Evolutionary conservation across 2,797 vertebrate genomes (phyloP), one percentile per base, ranked within the genome.

Genomic region (Falco peregrinus): DNA sequence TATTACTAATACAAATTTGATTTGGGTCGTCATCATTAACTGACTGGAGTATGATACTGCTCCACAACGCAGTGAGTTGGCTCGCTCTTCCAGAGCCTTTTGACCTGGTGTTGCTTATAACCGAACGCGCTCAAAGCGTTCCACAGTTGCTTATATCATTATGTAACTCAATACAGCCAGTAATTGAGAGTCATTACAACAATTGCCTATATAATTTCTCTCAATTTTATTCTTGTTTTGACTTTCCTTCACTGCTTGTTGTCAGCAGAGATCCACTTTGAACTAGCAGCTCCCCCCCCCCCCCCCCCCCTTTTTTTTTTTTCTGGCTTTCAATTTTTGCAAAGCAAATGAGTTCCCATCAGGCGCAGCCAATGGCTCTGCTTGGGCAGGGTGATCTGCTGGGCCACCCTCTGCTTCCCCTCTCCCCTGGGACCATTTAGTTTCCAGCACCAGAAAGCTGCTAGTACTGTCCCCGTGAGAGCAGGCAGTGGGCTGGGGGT

Each of bases 121-220:
- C 37, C 11, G 35, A 61, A 28, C 0, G 7, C 10, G 48, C 83
- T 56, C 68, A 54, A 4, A 85, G 87, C 43, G 1, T 29, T 67
- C 64, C 13, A 4, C 51, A n/a, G 81, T 60, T 51, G 61, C 56
- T 84, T 57, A 15, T 61, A 3, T 33, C 37, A 5, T 74, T 67
- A 5, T 31, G 84, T 51, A 85, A 56, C 64, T 81, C 59, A 29
- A 25, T n/a, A 12, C 64, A 60, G 91, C 29, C 87, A 25, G 56
- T 64, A 84, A 94, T 48, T 92, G 71, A 74, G 65, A 86, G 87
- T 90, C 83, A 60, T 93, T 93, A 68, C 64, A 78, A 37, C 75
- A 82, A 70, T 48, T 96, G 70, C 71, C 84, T 69, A 8, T 31
- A 9, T 68, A 53, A 51, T 75, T 85, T 60, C 67, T 77, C 65